Percentiles rank a stretch among this genome's conserved stretches.
phyloP scores from a whole-genome alignment of 2,113 vertebrate species.

The Brachirus orientalis region DNA sequence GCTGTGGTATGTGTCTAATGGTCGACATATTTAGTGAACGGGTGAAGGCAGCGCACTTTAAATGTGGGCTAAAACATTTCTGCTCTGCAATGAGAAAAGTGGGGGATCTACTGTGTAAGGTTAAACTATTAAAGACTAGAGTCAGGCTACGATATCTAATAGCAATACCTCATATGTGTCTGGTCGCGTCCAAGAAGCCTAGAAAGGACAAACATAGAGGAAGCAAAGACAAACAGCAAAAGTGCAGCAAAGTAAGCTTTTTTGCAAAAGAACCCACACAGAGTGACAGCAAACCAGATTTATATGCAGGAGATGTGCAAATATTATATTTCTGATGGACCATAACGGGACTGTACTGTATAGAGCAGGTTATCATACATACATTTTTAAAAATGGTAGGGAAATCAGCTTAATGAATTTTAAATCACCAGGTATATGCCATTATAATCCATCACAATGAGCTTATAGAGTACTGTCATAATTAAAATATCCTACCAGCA shows the following conservation, averaged over 20 bases:
- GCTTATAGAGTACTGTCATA: no score
- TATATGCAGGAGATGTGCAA: slow-evolving; percentile 15
- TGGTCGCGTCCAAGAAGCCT: slow-evolving; percentile 99
- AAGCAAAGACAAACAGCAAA: slow-evolving; percentile 76
- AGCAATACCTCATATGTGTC: slow-evolving; percentile 97
- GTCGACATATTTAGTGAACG: slow-evolving; percentile 36
- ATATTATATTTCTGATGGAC: not conserved
- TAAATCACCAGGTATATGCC: no score
- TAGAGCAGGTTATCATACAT: no score
- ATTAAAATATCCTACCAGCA: not conserved
- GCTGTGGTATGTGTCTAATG: slow-evolving; percentile 49
- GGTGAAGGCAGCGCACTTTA: no score
- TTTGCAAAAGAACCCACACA: slow-evolving; percentile 9
- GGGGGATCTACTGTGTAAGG: slow-evolving; percentile 59
- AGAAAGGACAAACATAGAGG: slow-evolving; percentile 90
- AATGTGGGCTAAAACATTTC: slow-evolving; percentile 53
- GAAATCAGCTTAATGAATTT: no score
- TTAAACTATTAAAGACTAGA: slow-evolving; percentile 56
- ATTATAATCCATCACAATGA: no score
- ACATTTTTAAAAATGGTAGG: no score
- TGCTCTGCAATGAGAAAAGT: slow-evolving; percentile 46
- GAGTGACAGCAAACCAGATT: not conserved
- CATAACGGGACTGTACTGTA: no score
- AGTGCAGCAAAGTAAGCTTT: slow-evolving; percentile 74
- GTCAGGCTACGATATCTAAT: slow-evolving; percentile 83